Conservation (phyloP, 2,888 invertebrate species). For the Chydorus sphaericus region DNA sequence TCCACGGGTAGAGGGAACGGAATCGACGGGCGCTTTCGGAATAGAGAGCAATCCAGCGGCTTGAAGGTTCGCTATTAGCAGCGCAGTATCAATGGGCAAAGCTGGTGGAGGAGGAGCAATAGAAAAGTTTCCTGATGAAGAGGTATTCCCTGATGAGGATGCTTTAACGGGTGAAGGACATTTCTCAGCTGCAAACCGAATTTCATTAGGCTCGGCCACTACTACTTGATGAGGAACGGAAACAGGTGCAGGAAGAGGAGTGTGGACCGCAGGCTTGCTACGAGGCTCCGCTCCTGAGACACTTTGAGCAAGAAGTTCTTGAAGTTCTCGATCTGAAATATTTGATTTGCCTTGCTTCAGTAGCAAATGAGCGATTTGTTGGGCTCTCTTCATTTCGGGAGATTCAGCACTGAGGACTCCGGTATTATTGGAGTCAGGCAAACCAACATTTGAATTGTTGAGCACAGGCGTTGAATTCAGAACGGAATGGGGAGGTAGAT, state of each 20-base stretch:
- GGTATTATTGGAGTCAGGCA: too few species aligned
- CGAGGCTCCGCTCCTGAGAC: too few species aligned
- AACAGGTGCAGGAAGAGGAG: neutral
- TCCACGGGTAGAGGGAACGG: neutral
- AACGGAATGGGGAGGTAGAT: slow-evolving; percentile 20
- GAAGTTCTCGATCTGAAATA: slow-evolving; percentile 60
- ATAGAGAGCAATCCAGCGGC: neutral
- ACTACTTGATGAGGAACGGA: neutral
- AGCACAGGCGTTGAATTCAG: slow-evolving; percentile 9
- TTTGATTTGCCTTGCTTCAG: slow-evolving; percentile 65
- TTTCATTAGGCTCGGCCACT: neutral
- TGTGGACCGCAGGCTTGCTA: slow-evolving; percentile 31
- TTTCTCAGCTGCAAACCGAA: neutral
- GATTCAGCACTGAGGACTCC: too few species aligned
- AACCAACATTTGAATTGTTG: neutral
- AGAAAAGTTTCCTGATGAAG: neutral
- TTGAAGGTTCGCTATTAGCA: neutral
- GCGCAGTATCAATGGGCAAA: neutral
- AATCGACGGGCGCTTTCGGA: neutral
- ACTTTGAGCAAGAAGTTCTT: slow-evolving; percentile 64
- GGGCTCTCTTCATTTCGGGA: slow-evolving; percentile 51
- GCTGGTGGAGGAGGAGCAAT: neutral
- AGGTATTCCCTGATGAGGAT: neutral
- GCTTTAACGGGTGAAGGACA: neutral
- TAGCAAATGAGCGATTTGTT: slow-evolving; percentile 63